Evolutionary conservation across 1,140 invertebrate genomes (phyloP).

Genomic region (Patella vulgata): DNA sequence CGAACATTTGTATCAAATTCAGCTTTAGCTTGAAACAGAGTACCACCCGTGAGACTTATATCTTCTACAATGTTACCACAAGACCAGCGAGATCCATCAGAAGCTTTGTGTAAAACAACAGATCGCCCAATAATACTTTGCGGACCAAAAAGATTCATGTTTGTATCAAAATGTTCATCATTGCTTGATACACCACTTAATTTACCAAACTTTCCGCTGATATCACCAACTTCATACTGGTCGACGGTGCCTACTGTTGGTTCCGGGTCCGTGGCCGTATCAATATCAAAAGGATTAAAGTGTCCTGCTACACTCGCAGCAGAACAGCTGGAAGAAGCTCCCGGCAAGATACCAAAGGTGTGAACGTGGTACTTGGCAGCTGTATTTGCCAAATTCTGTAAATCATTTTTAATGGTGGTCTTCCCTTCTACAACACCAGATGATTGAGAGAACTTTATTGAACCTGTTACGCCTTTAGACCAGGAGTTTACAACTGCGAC

Average conservation of each 20-base stretch:
- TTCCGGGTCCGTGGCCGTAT: conserved; percentile 31
- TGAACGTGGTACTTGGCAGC: conserved; percentile 69
- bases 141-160: conserved; percentile 83
- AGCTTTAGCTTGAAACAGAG: conserved; percentile 25
- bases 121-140: conserved; percentile 85
- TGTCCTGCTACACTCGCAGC: conserved; percentile 77
- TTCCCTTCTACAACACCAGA: conserved; percentile 69
- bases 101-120: conserved; percentile 80
- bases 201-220: conserved; percentile 87
- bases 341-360: conserved; percentile 65
- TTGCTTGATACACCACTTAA: conserved; percentile 69
- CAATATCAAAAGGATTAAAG: conserved; percentile 69
- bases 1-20: conserved; percentile 77
- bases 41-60: conserved; percentile 14
- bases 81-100: conserved; percentile 62
- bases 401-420: conserved; percentile 72
- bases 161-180: conserved; percentile 80
- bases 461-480: conserved; percentile 58
- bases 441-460: conserved; percentile 35
- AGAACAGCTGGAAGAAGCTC: conserved; percentile 83
- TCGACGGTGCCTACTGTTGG: conserved; percentile 75
- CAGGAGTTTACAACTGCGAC: conserved; percentile 49
- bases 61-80: conserved; percentile 69
- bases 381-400: conserved; percentile 71
- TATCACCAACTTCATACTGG: conserved; percentile 79